phyloP scores from a whole-genome alignment of 2,888 invertebrate genomes.

The Leptinotarsa juncta region DNA sequence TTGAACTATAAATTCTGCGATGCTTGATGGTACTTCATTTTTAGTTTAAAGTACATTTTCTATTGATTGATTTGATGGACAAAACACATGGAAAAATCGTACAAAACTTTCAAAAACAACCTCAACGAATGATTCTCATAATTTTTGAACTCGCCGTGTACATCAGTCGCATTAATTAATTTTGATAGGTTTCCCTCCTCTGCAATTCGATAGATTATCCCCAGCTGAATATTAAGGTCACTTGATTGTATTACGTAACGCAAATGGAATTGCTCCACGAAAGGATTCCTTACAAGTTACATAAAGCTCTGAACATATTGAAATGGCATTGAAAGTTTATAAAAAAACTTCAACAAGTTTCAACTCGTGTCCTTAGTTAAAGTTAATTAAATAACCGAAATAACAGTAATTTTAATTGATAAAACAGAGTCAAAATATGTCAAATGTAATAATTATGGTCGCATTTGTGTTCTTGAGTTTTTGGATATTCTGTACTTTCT shows the following conservation, averaged over 20 bases:
- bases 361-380: neutral
- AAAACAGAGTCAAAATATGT: too few species aligned
- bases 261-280: constrained; percentile 13
- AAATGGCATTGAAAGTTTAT: constrained; percentile 7
- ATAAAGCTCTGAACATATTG: neutral
- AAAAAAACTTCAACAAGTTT: neutral
- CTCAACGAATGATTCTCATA: neutral
- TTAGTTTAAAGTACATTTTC: too few species aligned
- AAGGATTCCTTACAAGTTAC: constrained; percentile 10
- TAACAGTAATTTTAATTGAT: too few species aligned
- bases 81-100: too few species aligned
- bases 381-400: too few species aligned
- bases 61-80: too few species aligned
- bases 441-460: too few species aligned
- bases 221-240: constrained; percentile 24
- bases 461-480: too few species aligned
- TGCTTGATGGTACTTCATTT: too few species aligned
- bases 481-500: too few species aligned
- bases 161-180: constrained; percentile 18
- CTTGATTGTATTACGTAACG: constrained; percentile 15
- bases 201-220: constrained; percentile 17
- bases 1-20: too few species aligned
- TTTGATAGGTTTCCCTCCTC: constrained; percentile 20
- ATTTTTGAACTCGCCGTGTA: constrained; percentile 5
- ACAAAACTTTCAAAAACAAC: too few species aligned